phyloP scores from a whole-genome alignment of 1,140 invertebrate species.

The Pemphigus obesinymphae region DNA sequence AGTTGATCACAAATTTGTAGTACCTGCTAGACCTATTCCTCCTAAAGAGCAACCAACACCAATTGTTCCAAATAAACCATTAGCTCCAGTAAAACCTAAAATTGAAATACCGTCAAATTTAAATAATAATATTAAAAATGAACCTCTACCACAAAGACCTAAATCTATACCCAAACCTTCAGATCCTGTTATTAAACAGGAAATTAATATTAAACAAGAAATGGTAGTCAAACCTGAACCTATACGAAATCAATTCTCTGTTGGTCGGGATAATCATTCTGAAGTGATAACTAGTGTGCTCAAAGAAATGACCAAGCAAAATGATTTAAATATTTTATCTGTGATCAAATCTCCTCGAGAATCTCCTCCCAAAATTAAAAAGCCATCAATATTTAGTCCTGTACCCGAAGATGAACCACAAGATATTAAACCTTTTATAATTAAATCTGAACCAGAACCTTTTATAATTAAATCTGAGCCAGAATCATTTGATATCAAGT shows the following conservation, averaged over 20 bases:
- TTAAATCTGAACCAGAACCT: constrained; percentile 45
- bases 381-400: constrained; percentile 38
- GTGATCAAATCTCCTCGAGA: constrained; percentile 40
- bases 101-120: constrained; percentile 30
- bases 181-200: constrained; percentile 31
- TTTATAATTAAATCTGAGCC: constrained; percentile 45
- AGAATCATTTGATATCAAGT: constrained; percentile 37
- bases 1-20: constrained; percentile 29
- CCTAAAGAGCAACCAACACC: neutral
- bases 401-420: constrained; percentile 36
- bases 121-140: constrained; percentile 35
- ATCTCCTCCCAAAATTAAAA: constrained; percentile 46
- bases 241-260: constrained; percentile 22
- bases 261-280: constrained; percentile 37
- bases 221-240: constrained; percentile 33
- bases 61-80: neutral
- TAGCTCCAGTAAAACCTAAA: constrained; percentile 32
- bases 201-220: constrained; percentile 36
- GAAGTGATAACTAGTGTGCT: constrained; percentile 43
- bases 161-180: constrained; percentile 12
- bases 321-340: constrained; percentile 50
- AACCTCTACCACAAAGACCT: neutral
- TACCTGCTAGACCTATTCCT: constrained; percentile 11
- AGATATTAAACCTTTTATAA: constrained; percentile 42
- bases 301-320: constrained; percentile 44